Base-by-base conservation (phyloP, 1,140 invertebrate species). In the Macrotrachela quadricornifera region DNA sequence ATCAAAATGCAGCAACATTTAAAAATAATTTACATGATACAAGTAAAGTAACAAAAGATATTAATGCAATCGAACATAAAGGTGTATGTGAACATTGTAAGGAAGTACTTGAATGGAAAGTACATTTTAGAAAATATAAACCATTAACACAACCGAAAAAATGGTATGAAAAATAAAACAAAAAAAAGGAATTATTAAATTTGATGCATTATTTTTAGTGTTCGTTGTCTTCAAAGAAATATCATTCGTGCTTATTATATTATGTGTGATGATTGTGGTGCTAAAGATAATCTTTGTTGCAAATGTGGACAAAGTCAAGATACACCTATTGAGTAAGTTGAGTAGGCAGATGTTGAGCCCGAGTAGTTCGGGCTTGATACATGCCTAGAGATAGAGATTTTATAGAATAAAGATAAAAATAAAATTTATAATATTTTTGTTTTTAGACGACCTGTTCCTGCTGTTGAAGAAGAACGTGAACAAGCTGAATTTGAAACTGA, bases 121-220 rank as follows among this genome's bases (percentile, higher is more conserved):
- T 90, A 45, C 88, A 87, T 61, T 91, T 83, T 60, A 88, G 86
- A 62, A 90, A 90, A 63, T 91, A 88, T 61, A 91, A 90, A 68
- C 75, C 80, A 0, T 66, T 86, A 0, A 80, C 78, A 47, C 76
- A 79, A 56, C 77, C 83, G 0, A 77, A 76, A 57, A 87, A 79
- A 60, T 91, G 69, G 69, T 71, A 62, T 59, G 59, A 37, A 18
- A 45, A 12, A n/a, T 47, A 17, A 42, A 36, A 30, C 17, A 15
- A 17, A 1, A 41, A 13, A 44, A 13, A 39, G 16, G 12, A 36
- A 21, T 18, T 17, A 37, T 13, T 11, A 47, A 17, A 36, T 43
- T 30, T 47, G 11, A 13, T 15, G 57, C 50, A 49, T 54, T 50
- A 51, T 49, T 64, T 62, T 38, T 57, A 71, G 86, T 64, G 76